A percentile compares a stretch with the other conserved stretches of the same genome.
Evolutionary conservation across 2,888 invertebrate genomes (phyloP).

Genomic region (Nysson spinosus): DNA sequence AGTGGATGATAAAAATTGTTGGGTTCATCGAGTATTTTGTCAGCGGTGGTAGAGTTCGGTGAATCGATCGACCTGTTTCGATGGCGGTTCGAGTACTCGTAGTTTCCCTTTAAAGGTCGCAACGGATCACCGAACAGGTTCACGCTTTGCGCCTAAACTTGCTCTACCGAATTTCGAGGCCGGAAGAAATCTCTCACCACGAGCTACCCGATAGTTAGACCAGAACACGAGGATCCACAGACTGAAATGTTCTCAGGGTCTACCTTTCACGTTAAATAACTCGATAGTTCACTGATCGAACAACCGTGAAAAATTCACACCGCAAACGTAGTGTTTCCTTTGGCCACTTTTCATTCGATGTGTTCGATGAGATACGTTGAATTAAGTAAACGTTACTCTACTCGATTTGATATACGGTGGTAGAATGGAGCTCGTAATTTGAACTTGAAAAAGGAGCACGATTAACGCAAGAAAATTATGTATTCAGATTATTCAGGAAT

Average conservation of each 20-base stretch:
- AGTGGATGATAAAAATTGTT: too few species aligned
- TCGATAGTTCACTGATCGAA: conserved; percentile 34
- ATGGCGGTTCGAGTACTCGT: conserved; percentile 16
- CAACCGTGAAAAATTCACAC: conserved; percentile 40
- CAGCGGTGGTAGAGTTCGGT: neutral
- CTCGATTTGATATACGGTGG: too few species aligned
- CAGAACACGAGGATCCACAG: too few species aligned
- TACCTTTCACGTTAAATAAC: too few species aligned
- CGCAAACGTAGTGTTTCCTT: conserved; percentile 40
- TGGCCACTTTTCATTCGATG: too few species aligned
- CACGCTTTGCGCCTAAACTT: conserved; percentile 24
- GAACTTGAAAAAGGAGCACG: too few species aligned
- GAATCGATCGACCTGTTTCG: conserved; percentile 36
- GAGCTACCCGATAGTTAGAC: too few species aligned
- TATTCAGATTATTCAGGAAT: too few species aligned
- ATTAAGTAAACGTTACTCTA: neutral
- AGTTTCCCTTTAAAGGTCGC: conserved; percentile 51
- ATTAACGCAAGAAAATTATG: too few species aligned
- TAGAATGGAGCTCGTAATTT: too few species aligned
- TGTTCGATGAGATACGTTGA: neutral
- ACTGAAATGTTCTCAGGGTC: too few species aligned
- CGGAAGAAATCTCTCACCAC: neutral
- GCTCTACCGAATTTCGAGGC: neutral
- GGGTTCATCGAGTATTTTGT: too few species aligned
- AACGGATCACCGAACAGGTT: conserved; percentile 49